Evolutionary conservation across 1,140 invertebrate genomes (phyloP).

Genomic region (Whitmania pigra): DNA sequence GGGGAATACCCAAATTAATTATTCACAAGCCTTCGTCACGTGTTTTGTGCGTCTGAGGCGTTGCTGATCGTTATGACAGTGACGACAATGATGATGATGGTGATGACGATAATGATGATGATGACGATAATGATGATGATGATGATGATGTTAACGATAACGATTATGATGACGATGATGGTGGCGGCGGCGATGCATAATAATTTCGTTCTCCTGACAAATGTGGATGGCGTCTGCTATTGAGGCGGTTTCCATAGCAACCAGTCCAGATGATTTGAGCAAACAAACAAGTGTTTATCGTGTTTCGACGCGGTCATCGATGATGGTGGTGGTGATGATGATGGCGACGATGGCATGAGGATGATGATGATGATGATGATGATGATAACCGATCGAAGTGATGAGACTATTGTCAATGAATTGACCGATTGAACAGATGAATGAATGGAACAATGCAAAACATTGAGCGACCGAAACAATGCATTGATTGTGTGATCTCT

Average conservation of each 20-base stretch:
- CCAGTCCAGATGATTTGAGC: too few species aligned
- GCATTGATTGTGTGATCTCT: too few species aligned
- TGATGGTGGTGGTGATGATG: constrained; percentile 7
- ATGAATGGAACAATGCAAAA: too few species aligned
- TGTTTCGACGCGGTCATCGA: too few species aligned
- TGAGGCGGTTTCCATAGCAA: too few species aligned
- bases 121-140: background rate
- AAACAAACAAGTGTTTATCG: too few species aligned
- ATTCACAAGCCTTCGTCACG: too few species aligned
- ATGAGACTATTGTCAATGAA: background rate
- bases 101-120: constrained; percentile 1
- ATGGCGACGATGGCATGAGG: constrained; percentile 12
- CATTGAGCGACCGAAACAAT: too few species aligned
- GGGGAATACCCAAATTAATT: too few species aligned
- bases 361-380: constrained; percentile 13
- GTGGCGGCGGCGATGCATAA: background rate
- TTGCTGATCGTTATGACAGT: background rate
- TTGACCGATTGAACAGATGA: too few species aligned
- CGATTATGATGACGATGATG: background rate
- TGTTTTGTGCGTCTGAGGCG: too few species aligned
- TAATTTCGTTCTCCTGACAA: background rate
- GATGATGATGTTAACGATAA: background rate
- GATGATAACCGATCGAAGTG: constrained; percentile 4
- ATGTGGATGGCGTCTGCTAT: too few species aligned
- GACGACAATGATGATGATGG: background rate